Conservation (phyloP, 2,888 invertebrate genomes). For the Drosophila quinaria region DNA sequence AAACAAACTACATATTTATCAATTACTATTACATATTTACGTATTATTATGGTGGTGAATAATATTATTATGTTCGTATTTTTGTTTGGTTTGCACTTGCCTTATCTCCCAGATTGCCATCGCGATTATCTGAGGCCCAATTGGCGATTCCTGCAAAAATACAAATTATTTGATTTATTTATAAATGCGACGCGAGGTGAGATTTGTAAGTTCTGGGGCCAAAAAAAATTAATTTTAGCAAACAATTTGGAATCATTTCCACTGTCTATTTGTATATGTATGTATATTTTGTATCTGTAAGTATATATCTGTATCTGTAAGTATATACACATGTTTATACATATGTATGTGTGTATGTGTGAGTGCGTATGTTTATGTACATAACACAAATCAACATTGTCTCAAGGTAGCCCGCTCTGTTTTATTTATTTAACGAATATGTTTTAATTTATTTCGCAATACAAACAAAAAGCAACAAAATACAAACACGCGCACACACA, state of each 20-base stretch:
- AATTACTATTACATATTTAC: not conserved
- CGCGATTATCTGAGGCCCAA: conserved; percentile 85
- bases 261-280: conserved; percentile 24
- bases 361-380: conserved; percentile 21
- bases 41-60: not conserved
- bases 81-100: conserved; percentile 68
- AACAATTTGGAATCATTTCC: conserved; percentile 44
- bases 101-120: conserved; percentile 85
- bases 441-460: conserved; percentile 75
- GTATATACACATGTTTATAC: not conserved
- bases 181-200: conserved; percentile 24
- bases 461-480: conserved; percentile 42
- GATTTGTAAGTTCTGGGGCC: conserved; percentile 25
- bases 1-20: not conserved
- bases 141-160: conserved; percentile 84
- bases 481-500: conserved; percentile 11
- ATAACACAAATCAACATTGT: conserved; percentile 61
- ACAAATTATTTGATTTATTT: conserved; percentile 43
- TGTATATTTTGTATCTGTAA: conserved; percentile 13
- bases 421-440: conserved; percentile 76
- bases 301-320: conserved; percentile 11
- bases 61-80: not conserved
- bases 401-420: conserved; percentile 64
- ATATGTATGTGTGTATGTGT: not conserved
- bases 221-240: conserved; percentile 21